Percentiles rank a stretch among this genome's conserved stretches.
Conservation (phyloP, 2,113 vertebrate genomes). For the Misgurnus mizolepis region DNA sequence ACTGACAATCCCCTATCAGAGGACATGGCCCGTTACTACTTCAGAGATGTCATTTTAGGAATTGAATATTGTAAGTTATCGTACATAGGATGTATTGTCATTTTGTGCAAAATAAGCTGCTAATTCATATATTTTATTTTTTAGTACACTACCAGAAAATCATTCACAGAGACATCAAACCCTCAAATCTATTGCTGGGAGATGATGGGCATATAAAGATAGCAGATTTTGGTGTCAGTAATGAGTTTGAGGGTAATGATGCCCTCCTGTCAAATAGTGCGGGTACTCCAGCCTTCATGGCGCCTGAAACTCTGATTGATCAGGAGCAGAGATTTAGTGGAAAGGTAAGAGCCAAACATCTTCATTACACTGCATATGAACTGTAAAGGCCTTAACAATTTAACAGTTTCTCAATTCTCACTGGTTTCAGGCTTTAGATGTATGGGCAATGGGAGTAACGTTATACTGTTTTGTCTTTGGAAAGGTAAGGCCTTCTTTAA, state of each 20-base stretch:
- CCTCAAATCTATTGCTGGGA: conserved; percentile 92
- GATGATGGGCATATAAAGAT: conserved; percentile 93
- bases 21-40: conserved; percentile 87
- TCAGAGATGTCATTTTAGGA: conserved; percentile 89
- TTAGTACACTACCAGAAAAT: conserved; percentile 97
- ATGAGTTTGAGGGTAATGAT: conserved; percentile 90
- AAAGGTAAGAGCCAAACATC: conserved; percentile 74
- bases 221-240: conserved; percentile 94
- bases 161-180: conserved; percentile 95
- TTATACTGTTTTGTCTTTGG: conserved; percentile 93
- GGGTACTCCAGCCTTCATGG: conserved; percentile 96
- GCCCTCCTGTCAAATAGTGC: conserved; percentile 87
- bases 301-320: conserved; percentile 88
- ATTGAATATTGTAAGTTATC: conserved; percentile 90
- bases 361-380: not conserved
- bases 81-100: not conserved
- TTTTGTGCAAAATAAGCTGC: not conserved
- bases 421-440: conserved; percentile 86
- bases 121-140: conserved; percentile 27
- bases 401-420: conserved; percentile 24
- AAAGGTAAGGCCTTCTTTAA: conserved; percentile 75
- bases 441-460: conserved; percentile 95
- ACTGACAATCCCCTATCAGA: conserved; percentile 84
- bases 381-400: not conserved
- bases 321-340: conserved; percentile 88